phyloP scores from a whole-genome alignment of 2,888 invertebrate species.

The Ischnura elegans region DNA sequence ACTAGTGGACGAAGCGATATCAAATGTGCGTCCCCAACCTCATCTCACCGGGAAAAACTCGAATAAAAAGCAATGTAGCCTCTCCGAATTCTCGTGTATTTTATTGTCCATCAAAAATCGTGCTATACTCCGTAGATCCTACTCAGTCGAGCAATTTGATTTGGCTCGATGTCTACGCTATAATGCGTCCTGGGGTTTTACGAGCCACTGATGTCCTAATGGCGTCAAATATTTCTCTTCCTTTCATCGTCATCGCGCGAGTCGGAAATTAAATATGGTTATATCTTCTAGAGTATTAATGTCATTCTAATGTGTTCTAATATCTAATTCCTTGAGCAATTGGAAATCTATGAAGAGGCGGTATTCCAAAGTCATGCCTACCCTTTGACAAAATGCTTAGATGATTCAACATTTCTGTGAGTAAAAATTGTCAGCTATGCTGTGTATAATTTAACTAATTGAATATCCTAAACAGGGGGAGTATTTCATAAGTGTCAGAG shows the following conservation, averaged over 20 bases:
- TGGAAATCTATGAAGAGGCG: too few species aligned
- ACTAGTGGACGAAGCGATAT: not conserved
- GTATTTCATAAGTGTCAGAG: too few species aligned
- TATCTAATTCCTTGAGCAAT: too few species aligned
- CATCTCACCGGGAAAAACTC: not conserved
- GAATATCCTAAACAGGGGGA: too few species aligned
- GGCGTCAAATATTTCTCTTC: not conserved
- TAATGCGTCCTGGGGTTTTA: not conserved
- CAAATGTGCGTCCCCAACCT: not conserved
- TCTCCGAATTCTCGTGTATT: not conserved
- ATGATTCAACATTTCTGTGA: too few species aligned
- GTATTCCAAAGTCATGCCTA: too few species aligned
- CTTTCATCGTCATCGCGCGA: not conserved
- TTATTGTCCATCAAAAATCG: not conserved
- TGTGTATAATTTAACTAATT: too few species aligned
- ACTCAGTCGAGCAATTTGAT: not conserved
- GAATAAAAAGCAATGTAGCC: not conserved
- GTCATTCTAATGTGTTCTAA: too few species aligned
- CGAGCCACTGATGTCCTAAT: not conserved
- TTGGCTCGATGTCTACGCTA: not conserved
- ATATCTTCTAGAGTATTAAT: too few species aligned
- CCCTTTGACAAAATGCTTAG: too few species aligned
- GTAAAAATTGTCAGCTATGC: too few species aligned
- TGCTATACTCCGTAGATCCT: not conserved
- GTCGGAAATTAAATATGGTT: too few species aligned